These are phyloP conservation scores for Epicauta chinensis DNA, from an alignment of 1,140 invertebrate genomes.

Conservation along the genomic window DNA sequence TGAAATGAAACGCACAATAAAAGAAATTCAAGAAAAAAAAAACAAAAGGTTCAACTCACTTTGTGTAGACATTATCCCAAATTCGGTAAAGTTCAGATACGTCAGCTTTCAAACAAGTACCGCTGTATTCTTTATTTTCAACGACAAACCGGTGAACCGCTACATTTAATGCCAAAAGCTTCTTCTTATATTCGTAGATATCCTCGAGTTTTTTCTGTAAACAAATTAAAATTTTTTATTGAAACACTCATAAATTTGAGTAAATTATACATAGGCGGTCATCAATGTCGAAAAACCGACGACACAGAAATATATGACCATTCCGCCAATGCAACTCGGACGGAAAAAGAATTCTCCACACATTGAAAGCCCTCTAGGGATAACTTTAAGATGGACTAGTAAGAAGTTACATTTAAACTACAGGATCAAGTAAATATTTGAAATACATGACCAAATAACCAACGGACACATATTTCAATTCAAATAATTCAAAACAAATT, in stretches of 20 bases:
- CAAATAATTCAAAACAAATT: too few relatives aligned
- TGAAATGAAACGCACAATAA: not conserved
- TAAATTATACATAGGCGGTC: conserved; percentile 38
- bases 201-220: conserved; percentile 57
- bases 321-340: conserved; percentile 15
- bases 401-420: too few relatives aligned
- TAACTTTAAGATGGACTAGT: not conserved
- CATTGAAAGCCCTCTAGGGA: conserved; percentile 6
- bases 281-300: conserved; percentile 29
- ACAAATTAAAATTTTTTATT: conserved; percentile 23
- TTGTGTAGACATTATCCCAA: conserved; percentile 70
- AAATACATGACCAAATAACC: too few relatives aligned
- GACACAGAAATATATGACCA: conserved; percentile 24
- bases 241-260: conserved; percentile 25
- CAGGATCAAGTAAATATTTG: too few relatives aligned
- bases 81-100: conserved; percentile 66
- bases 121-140: conserved; percentile 45
- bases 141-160: conserved; percentile 66
- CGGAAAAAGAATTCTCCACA: conserved; percentile 4
- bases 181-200: conserved; percentile 57
- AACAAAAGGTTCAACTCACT: conserved; percentile 48
- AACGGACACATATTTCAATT: too few relatives aligned
- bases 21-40: conserved; percentile 21
- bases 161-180: conserved; percentile 64
- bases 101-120: conserved; percentile 58